Conservation (phyloP, 2,797 vertebrate genomes). For the Alcedo atthis region DNA sequence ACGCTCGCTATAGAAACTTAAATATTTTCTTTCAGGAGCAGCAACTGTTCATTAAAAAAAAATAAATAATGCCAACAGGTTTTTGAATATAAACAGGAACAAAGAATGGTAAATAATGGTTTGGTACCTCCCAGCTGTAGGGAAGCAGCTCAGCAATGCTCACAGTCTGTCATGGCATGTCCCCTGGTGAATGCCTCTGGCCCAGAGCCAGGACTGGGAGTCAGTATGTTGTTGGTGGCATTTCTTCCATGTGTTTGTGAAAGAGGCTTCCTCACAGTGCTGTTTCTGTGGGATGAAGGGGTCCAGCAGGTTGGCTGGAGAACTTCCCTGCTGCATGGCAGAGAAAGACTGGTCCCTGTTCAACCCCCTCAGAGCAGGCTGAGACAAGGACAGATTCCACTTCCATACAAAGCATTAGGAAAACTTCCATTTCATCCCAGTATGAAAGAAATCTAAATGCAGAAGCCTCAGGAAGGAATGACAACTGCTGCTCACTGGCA, state of each 20-base stretch:
- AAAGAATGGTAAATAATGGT: not conserved
- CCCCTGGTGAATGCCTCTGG: rapidly evolving
- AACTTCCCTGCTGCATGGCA: not conserved
- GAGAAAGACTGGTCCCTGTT: not conserved
- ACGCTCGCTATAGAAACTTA: not conserved
- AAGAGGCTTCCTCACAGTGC: not conserved
- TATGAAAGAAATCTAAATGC: not conserved
- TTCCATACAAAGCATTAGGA: not conserved
- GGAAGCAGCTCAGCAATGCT: not conserved
- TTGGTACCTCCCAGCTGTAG: not conserved
- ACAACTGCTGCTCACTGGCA: rapidly evolving
- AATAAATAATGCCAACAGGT: not conserved
- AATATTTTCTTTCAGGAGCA: conserved; percentile 37
- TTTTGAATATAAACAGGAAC: conserved; percentile 7
- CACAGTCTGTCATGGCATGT: rapidly evolving
- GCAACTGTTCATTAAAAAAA: not conserved
- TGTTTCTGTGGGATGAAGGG: not conserved
- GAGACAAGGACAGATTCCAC: not conserved
- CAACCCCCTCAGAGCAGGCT: not conserved
- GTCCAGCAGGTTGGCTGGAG: not conserved
- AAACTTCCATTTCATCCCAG: not conserved
- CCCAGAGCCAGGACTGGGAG: not conserved
- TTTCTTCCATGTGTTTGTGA: not conserved
- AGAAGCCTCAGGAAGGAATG: not conserved
- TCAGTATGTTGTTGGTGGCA: not conserved